phyloP scores from a whole-genome alignment of 2,797 vertebrate genomes.

The Limnodromus scolopaceus region DNA sequence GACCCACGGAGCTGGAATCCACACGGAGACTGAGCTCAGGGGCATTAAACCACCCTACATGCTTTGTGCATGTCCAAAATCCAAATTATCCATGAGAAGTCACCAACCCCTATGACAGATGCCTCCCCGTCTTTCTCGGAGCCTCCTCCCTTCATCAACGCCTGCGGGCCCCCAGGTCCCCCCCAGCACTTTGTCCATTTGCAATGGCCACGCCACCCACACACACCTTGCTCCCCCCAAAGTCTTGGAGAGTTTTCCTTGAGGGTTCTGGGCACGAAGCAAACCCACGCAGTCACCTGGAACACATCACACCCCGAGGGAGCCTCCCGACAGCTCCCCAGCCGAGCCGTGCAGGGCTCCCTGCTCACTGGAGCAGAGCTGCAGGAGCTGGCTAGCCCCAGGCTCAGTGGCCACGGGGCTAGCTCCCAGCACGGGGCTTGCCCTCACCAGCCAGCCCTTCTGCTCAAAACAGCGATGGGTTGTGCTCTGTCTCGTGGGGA shows the following conservation, averaged over 20 bases:
- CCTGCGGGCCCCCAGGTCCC: not conserved
- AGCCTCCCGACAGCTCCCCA: not conserved
- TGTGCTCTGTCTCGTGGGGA: fast-evolving
- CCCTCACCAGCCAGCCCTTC: not conserved
- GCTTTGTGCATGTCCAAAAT: fast-evolving
- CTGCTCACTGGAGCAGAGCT: not conserved
- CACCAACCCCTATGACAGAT: fast-evolving
- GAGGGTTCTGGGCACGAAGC: not conserved
- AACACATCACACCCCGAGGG: not conserved
- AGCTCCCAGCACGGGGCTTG: fast-evolving
- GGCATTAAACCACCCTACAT: fast-evolving
- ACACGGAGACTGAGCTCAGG: not conserved
- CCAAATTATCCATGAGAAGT: not conserved
- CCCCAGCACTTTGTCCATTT: fast-evolving
- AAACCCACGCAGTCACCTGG: not conserved
- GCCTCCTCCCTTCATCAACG: not conserved
- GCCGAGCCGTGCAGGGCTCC: not conserved
- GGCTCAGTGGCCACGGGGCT: not conserved
- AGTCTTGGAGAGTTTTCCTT: fast-evolving
- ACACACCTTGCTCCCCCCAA: no score
- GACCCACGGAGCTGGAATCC: fast-evolving
- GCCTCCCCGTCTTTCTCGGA: fast-evolving
- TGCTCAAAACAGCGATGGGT: not conserved
- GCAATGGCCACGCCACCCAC: no score
- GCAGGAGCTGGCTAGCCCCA: fast-evolving